Evolutionary conservation across 2,113 vertebrate species (phyloP).

Genomic region (Corynorhinus townsendii): DNA sequence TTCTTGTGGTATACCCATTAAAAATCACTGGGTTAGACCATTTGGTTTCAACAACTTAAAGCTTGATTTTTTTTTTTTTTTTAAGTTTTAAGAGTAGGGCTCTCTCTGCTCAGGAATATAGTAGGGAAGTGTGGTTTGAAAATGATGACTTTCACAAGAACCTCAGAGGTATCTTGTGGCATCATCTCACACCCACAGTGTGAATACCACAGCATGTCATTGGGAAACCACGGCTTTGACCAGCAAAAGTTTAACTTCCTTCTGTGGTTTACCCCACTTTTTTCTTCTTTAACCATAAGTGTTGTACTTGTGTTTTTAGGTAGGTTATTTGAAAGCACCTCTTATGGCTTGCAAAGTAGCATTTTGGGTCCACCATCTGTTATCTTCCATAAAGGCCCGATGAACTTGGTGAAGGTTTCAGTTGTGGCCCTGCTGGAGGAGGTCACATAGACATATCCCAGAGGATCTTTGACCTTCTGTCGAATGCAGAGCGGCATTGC

Average conservation of each 20-base stretch:
- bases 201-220: background rate
- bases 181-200: background rate
- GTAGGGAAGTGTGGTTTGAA: background rate
- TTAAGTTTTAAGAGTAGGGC: background rate
- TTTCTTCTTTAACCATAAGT: background rate
- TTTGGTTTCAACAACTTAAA: background rate
- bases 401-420: background rate
- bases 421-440: background rate
- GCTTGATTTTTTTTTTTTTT: background rate
- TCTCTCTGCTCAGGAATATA: background rate
- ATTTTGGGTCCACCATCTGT: background rate
- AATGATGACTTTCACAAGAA: background rate
- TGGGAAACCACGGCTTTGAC: background rate
- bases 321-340: background rate
- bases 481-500: background rate
- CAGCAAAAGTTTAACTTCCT: background rate
- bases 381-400: background rate
- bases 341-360: background rate
- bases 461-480: background rate
- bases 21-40: background rate
- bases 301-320: background rate
- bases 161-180: background rate
- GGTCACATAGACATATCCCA: background rate
- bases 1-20: background rate
- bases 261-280: background rate